Base-by-base conservation (phyloP, 2,113 vertebrate species). In the Bufo gargarizans region DNA sequence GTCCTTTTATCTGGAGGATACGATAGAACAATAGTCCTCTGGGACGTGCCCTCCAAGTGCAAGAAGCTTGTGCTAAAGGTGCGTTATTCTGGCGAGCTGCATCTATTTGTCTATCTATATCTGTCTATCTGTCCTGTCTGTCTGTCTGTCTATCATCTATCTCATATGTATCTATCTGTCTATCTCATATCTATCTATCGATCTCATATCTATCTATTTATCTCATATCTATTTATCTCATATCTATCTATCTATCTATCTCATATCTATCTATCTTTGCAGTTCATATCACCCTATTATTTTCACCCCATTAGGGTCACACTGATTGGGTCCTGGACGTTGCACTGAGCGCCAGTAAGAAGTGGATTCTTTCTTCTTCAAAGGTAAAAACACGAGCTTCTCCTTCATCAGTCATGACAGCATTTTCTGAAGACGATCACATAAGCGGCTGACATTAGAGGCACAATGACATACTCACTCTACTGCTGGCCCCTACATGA, bases 261-360 rank as follows among this genome's bases (percentile, higher is more conserved):
- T 3, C 3, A 1, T 58, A 9, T 11, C 56, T 58, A 4, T 4
- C 11, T 6, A 65, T 2, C 33, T 10, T 33, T 33, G 33, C 33
- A 33, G 33, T 33, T 33, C 33, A 33, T 33, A 33, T 33, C 33
- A 33, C 33, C 59, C 11, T 58, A 56, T 78, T 80, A 33, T 80
- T 80, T n/a, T 47, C 6, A 47, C 11, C 0, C 33, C 16, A 89
- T 12, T 84, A 97, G 97, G 96, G 96, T 22, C 96, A 97, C 65
- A n/a, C 19, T 22, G 95, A 95, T 82, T 96, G 95, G 96, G 96
- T 97, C 86, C 95, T 91, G 65, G 95, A 96, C 81, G 93, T 96
- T 63, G 93, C 92, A 0, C 19, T 97, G 58, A 95, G 94, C n/a
- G 90, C 83, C 14, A 90, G 92, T 91, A 94, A 93, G 87, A 95